Evolutionary conservation across 2,888 invertebrate genomes (phyloP).

Genomic region (Cybosia mesomella): DNA sequence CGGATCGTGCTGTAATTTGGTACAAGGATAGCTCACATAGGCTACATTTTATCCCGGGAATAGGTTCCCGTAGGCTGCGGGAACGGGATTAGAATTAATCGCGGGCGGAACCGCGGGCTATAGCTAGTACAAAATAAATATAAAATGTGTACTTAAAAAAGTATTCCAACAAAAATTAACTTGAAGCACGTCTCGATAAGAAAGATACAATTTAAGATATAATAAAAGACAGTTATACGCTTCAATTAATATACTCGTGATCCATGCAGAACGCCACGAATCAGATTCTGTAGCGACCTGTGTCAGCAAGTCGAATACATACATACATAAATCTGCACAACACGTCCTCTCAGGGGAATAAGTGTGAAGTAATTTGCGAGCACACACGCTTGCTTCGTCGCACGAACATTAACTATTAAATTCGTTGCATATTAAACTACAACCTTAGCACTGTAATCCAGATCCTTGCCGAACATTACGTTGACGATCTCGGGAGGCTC

Average conservation of each 20-base stretch:
- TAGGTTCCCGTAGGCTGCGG: no score
- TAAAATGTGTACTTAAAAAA: not conserved
- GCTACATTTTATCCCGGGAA: no score
- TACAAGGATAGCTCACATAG: no score
- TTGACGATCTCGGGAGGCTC: conserved; percentile 59
- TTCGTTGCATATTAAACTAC: conserved; percentile 86
- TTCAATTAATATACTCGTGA: conserved; percentile 50
- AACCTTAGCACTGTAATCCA: conserved; percentile 76
- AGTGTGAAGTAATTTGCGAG: conserved; percentile 84
- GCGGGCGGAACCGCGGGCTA: no score
- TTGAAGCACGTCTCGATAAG: conserved; percentile 19
- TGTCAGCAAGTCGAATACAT: conserved; percentile 74
- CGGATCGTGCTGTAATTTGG: no score
- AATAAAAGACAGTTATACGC: conserved; percentile 31
- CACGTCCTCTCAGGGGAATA: conserved; percentile 73
- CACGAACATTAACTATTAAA: conserved; percentile 86
- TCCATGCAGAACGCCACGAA: conserved; percentile 52
- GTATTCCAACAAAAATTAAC: conserved; percentile 18
- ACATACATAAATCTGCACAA: conserved; percentile 79
- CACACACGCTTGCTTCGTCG: conserved; percentile 76
- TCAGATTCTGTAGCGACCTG: conserved; percentile 70
- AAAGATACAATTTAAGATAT: conserved; percentile 44
- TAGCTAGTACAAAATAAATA: not conserved
- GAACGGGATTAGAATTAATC: no score
- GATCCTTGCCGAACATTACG: conserved; percentile 63